These are phyloP conservation scores for Scaptomyza caliginosa DNA, from an alignment of 2,888 invertebrate genomes.

Conservation along the genomic window DNA sequence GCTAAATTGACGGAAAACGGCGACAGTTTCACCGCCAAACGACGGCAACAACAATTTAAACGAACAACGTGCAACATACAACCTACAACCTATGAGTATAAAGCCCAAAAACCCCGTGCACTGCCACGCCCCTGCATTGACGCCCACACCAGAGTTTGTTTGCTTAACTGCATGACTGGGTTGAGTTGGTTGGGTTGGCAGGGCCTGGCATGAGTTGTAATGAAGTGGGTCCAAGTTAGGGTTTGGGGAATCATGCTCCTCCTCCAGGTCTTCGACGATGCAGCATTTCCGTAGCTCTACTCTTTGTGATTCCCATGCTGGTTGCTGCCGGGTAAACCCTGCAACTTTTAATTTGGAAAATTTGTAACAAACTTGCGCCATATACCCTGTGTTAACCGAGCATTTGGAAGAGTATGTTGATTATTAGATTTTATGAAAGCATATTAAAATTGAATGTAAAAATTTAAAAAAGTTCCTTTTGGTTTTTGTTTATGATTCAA, in stretches of 20 bases:
- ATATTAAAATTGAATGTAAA: background rate
- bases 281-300: slow-evolving; percentile 25
- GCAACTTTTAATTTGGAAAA: slow-evolving; percentile 75
- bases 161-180: slow-evolving; percentile 52
- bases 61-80: slow-evolving; percentile 12
- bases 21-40: slow-evolving; percentile 45
- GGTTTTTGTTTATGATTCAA: background rate
- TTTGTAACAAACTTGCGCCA: slow-evolving; percentile 61
- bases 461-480: background rate
- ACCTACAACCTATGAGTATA: slow-evolving; percentile 7
- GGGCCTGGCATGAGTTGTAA: background rate
- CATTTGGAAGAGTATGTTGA: background rate
- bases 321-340: slow-evolving; percentile 16
- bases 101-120: slow-evolving; percentile 7
- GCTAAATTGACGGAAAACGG: slow-evolving; percentile 50
- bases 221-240: background rate
- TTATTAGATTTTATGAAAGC: background rate
- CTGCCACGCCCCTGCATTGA: slow-evolving; percentile 7
- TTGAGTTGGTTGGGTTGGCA: slow-evolving; percentile 15
- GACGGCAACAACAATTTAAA: slow-evolving; percentile 5
- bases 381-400: slow-evolving; percentile 32
- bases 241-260: slow-evolving; percentile 5
- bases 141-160: slow-evolving; percentile 35
- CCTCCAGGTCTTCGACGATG: slow-evolving; percentile 11
- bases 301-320: slow-evolving; percentile 18